Conservation (phyloP, 2,797 vertebrate genomes). For the Thaleichthys pacificus region DNA sequence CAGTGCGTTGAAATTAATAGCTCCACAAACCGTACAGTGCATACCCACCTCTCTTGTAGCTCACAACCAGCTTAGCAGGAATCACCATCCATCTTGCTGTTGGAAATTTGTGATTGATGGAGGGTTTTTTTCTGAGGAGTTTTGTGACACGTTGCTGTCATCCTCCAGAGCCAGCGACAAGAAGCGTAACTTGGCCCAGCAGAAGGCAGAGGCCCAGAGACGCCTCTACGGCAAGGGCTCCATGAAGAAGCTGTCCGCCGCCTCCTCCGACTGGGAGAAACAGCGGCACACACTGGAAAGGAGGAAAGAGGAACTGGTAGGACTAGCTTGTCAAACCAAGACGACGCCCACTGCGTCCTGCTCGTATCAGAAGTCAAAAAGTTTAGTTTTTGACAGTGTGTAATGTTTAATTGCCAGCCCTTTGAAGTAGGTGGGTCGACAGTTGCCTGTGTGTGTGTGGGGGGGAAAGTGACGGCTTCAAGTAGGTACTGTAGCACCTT, state of each 20-base stretch:
- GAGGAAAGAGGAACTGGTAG: constrained; percentile 92
- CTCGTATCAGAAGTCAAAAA: too few relatives aligned
- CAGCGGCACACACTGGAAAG: constrained; percentile 91
- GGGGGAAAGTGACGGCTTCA: constrained; percentile 48
- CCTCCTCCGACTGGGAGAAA: constrained; percentile 93
- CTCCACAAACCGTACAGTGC: constrained; percentile 23
- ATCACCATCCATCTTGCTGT: neutral
- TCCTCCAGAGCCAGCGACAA: constrained; percentile 90
- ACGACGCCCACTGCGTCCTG: too few relatives aligned
- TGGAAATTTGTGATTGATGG: neutral
- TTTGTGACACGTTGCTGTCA: too few relatives aligned
- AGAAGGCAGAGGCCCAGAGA: constrained; percentile 95
- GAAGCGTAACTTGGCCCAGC: constrained; percentile 92
- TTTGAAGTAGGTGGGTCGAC: constrained; percentile 41
- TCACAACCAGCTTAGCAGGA: neutral
- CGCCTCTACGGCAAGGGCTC: constrained; percentile 93
- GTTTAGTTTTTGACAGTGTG: constrained; percentile 22
- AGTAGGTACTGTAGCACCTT: constrained; percentile 48
- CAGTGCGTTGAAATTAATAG: constrained; percentile 71
- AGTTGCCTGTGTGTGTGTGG: constrained; percentile 6
- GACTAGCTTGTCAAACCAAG: neutral
- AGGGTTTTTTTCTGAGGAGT: too few relatives aligned
- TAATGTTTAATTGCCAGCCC: constrained; percentile 50
- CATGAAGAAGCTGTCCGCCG: constrained; percentile 84
- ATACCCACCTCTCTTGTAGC: too few relatives aligned